Percentiles rank a stretch among this genome's conserved stretches.
Conservation (phyloP, 2,797 vertebrate genomes). For the Rhinogobio ventralis region DNA sequence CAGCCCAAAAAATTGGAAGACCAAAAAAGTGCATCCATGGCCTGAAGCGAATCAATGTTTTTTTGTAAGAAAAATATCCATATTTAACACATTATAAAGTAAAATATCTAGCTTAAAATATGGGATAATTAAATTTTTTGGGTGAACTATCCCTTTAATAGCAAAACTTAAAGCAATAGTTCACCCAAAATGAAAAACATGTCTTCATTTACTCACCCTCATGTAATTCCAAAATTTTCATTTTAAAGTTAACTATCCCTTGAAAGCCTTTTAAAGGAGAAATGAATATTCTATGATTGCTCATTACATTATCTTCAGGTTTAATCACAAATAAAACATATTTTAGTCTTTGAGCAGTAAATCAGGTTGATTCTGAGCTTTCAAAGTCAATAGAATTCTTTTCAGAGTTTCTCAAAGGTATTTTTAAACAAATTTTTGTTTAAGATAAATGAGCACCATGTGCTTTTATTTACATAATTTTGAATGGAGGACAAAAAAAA, state of each 20-base stretch:
- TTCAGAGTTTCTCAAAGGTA: neutral
- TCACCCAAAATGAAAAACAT: neutral
- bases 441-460: neutral
- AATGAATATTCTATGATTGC: neutral
- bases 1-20: no score
- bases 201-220: neutral
- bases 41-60: no score
- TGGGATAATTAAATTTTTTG: no score
- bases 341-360: neutral
- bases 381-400: neutral
- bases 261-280: neutral
- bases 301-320: neutral
- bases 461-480: neutral
- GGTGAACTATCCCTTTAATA: no score
- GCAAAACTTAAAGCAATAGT: neutral
- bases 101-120: no score
- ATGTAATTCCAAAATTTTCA: neutral
- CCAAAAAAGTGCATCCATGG: no score
- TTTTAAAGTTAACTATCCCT: neutral
- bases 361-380: neutral
- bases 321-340: neutral
- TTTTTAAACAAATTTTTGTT: neutral
- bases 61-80: no score
- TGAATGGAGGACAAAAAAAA: neutral
- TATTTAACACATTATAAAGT: no score